Evolutionary conservation across 53 echinoderm and acorn worm species (phyloP), one percentile per base, ranked within the genome.

Genomic region (Holothuria scabra): DNA sequence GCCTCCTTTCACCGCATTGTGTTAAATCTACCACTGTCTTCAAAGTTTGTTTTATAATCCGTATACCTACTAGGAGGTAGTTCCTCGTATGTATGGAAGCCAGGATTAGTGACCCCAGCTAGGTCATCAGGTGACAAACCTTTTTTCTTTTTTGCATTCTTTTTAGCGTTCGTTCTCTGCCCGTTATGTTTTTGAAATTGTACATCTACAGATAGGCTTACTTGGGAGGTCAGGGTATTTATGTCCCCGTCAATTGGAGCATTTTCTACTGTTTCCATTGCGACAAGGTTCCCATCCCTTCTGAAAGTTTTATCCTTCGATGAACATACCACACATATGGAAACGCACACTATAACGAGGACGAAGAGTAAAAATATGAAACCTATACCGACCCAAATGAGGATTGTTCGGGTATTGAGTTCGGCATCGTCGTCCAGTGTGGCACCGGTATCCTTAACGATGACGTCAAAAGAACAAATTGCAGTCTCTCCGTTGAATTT

Each of bases 21-120:
- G 58, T 78, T 78, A 31, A 78, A 78, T 13, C 58, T 55, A 56
- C 78, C 78, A 57, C 78, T 78, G 33, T 78, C 56, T 58, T 78
- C 78, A 57, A 57, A 58, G 16, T 78, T 78, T 32, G 78, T 78
- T 29, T 55, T 32, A 20, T 56, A 55, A 32, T 78, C 78, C 1
- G 56, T 56, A 56, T 56, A 78, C 33, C 78, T 56, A 26, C 56
- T 56, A 28, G 32, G 55, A 21, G 14, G 28, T 5, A 78, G 32
- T 57, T 78, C 78, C 20, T 56, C 59, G 32, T 78, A 78, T 25
- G 23, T 30, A 30, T 78, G 57, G 52, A 78, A 26, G 8, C 18
- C 30, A 4, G 57, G 21, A 16, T 26, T 59, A 7, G 52, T 7
- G 10, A 78, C 22, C 19, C 24, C 78, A 4, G 29, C 58, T 19